Evolutionary conservation across 2,797 vertebrate genomes (phyloP).

Genomic region (Lepus oiostolus): DNA sequence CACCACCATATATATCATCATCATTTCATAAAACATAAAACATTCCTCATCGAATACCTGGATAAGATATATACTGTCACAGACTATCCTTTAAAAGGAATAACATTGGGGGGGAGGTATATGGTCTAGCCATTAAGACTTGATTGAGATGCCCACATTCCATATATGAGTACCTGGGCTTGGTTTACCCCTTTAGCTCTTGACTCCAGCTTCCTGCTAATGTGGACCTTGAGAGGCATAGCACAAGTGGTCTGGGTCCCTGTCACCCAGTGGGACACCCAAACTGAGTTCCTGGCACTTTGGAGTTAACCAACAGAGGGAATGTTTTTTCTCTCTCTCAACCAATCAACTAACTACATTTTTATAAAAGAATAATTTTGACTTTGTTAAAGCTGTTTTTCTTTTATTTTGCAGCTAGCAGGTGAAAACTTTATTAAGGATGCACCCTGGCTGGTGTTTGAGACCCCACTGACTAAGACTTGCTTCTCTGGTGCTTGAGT

Average conservation of each 20-base stretch:
- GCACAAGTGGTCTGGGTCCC: too few species aligned
- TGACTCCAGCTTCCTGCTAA: too few species aligned
- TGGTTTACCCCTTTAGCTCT: too few species aligned
- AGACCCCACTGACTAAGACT: not conserved
- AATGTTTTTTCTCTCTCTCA: too few species aligned
- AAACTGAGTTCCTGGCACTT: too few species aligned
- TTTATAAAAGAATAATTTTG: slow-evolving; percentile 16
- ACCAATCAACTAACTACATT: too few species aligned
- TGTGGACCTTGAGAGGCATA: too few species aligned
- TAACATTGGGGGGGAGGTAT: not conserved
- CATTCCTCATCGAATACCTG: not conserved
- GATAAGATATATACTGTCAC: not conserved
- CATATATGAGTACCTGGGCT: too few species aligned
- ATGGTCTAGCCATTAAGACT: too few species aligned
- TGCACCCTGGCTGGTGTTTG: not conserved
- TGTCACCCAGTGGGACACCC: too few species aligned
- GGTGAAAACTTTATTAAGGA: not conserved
- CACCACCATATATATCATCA: not conserved
- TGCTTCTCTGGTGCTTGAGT: not conserved
- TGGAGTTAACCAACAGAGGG: too few species aligned
- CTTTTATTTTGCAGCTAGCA: not conserved
- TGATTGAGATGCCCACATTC: too few species aligned
- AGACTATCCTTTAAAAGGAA: slow-evolving; percentile 12
- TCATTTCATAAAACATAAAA: slow-evolving; percentile 12
- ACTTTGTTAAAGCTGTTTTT: not conserved